Evolutionary conservation across 2,797 vertebrate genomes (phyloP).

Genomic region (Neostethus bicornis): DNA sequence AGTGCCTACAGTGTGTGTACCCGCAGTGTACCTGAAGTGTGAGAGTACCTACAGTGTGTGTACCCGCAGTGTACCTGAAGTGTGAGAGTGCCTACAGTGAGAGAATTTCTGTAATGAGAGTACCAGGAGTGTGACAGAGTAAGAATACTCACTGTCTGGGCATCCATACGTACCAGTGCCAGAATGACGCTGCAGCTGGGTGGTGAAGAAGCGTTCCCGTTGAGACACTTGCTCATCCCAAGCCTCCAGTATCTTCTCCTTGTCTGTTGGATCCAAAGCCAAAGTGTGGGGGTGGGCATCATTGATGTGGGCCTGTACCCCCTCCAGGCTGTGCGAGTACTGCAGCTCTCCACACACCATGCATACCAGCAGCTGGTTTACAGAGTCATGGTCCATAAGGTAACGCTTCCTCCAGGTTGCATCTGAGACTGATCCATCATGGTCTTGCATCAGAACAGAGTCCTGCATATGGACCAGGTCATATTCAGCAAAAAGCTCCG

Average conservation of each 20-base stretch:
- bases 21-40: too few species aligned
- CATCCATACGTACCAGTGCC: constrained; percentile 45
- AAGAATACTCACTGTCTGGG: too few species aligned
- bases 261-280: constrained; percentile 77
- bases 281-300: constrained; percentile 86
- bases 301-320: constrained; percentile 84
- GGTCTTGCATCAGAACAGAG: too few species aligned
- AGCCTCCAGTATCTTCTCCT: constrained; percentile 80
- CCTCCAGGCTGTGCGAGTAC: constrained; percentile 85
- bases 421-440: constrained; percentile 59
- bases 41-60: too few species aligned
- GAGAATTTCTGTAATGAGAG: too few species aligned
- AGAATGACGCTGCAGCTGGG: constrained; percentile 79
- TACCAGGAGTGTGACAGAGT: too few species aligned
- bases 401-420: constrained; percentile 79
- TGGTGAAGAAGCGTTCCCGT: constrained; percentile 81
- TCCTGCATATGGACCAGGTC: constrained; percentile 34
- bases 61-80: too few species aligned
- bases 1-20: too few species aligned
- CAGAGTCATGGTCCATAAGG: constrained; percentile 91
- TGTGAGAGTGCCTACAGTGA: too few species aligned
- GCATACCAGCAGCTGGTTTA: constrained; percentile 90
- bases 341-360: constrained; percentile 89
- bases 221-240: constrained; percentile 85
- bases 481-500: constrained; percentile 47